phyloP scores from a whole-genome alignment of 2,113 vertebrate species.

The Chitala chitala region DNA sequence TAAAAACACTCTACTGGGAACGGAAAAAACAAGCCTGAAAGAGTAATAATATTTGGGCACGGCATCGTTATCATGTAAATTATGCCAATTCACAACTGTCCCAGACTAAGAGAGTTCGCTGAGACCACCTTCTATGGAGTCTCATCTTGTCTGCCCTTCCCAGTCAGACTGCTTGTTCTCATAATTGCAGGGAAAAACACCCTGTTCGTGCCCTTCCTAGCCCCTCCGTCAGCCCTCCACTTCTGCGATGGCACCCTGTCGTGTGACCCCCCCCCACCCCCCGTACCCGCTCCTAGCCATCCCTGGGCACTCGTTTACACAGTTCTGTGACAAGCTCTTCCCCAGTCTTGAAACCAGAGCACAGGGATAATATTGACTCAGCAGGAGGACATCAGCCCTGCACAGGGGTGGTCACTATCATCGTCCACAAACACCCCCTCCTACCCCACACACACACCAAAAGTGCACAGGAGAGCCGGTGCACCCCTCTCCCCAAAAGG shows the following conservation, averaged over 20 bases:
- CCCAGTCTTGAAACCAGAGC: slow-evolving; percentile 20
- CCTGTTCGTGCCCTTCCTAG: neutral
- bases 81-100: neutral
- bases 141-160: neutral
- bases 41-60: neutral
- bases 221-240: neutral
- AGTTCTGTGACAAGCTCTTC: neutral
- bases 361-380: slow-evolving; percentile 28
- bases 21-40: neutral
- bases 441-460: neutral
- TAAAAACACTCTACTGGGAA: neutral
- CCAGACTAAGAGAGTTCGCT: neutral
- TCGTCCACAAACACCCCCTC: neutral
- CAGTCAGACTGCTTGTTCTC: slow-evolving; percentile 22
- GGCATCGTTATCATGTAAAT: neutral
- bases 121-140: neutral
- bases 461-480: too few relatives aligned
- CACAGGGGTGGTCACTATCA: neutral
- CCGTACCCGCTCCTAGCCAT: neutral
- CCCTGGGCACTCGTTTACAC: neutral
- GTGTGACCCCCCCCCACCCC: neutral
- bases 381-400: slow-evolving; percentile 20
- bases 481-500: too few relatives aligned
- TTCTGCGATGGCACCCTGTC: neutral
- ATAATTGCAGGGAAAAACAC: slow-evolving; percentile 21